Base-by-base conservation (phyloP, 1,140 invertebrate genomes). In the Neodiprion pinetum region DNA sequence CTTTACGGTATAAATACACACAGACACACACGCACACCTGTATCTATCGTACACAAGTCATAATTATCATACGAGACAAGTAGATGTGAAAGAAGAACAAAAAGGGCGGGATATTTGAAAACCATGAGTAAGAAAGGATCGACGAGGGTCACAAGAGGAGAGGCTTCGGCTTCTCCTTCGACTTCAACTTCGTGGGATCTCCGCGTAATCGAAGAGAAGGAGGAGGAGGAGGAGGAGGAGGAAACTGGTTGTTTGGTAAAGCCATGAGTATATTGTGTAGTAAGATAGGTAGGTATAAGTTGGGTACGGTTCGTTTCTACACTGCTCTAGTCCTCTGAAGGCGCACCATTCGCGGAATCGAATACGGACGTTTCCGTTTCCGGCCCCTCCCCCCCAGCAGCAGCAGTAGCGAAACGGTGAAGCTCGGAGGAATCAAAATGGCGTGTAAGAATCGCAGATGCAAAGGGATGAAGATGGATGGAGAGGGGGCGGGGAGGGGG, bases 401-500 rank as follows among this genome's bases (percentile, higher is more conserved):
- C 69, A 50, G 69, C 23, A 48, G 50, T 61, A 50, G 67, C 65
- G 68, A 74, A 61, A 53, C 53, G 70, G 67, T 28, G 68, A 11
- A 70, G 68, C 48, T 65, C 17, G 72, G 28, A 10, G 53, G 40
- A 28, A 1, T 7, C 48, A 70, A 68, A 12, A 14, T 7, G 12
- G 21, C 21, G 17, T 66, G 48, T 21, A 23, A 70, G 72, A 67
- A 50, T 48, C 7, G 49, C 12, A 47, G 48, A 23, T 23, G 28
- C 5, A 21, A 21, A 0, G 28, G 28, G 28, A 4, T 40, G 28
- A 40, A 68, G 66, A 49, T 0, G 17, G 61, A 5, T 47, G 28
- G 5, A 40, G 2, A 3, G 5, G 28, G 28, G 28, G 1, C 1
- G 28, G 28, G 28, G 76, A 74, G 74, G 77, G 77, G 75, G 74